Percentiles rank a stretch among this genome's conserved stretches.
These are phyloP conservation scores for Scaptomyza parva DNA, from an alignment of 2,888 invertebrate species.

Conservation along the genomic window DNA sequence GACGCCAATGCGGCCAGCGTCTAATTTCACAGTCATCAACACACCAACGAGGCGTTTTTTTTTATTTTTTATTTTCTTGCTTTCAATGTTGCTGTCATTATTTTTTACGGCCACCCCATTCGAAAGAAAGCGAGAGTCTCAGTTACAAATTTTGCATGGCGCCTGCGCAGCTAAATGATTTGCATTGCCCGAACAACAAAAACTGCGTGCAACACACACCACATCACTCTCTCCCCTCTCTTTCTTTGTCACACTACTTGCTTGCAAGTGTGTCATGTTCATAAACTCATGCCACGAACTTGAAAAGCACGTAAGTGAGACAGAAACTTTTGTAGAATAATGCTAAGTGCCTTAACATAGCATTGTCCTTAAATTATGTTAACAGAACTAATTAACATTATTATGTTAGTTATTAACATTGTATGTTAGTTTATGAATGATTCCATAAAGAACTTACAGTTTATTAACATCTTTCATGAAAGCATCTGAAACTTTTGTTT, in stretches of 20 bases:
- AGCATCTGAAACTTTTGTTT: too few relatives aligned
- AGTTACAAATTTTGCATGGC: conserved; percentile 58
- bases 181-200: conserved; percentile 13
- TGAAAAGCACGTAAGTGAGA: conserved; percentile 7
- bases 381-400: too few relatives aligned
- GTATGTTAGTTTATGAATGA: too few relatives aligned
- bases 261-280: conserved; percentile 35
- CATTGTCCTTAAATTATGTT: background rate
- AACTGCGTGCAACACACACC: background rate
- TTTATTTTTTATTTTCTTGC: background rate
- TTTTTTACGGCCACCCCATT: conserved; percentile 19
- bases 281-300: conserved; percentile 29
- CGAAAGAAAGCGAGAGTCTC: conserved; percentile 77
- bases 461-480: too few relatives aligned
- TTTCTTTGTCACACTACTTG: too few relatives aligned
- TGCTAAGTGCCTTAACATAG: conserved; percentile 15
- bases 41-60: conserved; percentile 40
- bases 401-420: too few relatives aligned
- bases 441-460: too few relatives aligned
- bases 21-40: conserved; percentile 78
- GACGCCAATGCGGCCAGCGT: conserved; percentile 25
- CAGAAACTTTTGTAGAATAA: background rate
- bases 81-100: conserved; percentile 1
- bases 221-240: background rate
- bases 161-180: conserved; percentile 38